Base-by-base conservation (phyloP, 2,888 invertebrate genomes). In the Fissipunctia ypsillon region DNA sequence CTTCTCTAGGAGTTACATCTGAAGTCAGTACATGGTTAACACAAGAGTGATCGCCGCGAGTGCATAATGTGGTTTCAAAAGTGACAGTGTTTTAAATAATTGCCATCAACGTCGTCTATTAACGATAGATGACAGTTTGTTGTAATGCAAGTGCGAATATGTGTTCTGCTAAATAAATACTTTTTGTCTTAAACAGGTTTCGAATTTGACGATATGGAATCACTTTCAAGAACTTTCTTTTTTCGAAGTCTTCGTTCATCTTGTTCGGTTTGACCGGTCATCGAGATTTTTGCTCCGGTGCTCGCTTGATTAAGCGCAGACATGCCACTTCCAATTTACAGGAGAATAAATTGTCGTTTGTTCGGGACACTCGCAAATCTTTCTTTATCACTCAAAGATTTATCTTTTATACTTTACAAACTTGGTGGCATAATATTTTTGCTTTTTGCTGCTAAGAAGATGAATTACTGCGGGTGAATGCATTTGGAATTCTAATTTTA, bases 401-500 rank as follows among this genome's bases (percentile, higher is more conserved):
- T 85, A 82, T 86, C 83, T 84, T 83, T 85, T 81, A 72, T 72
- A 84, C 69, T 81, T 63, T 71, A 79, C 61, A 66, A 76, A 81
- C 61, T 67, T 68, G 50, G 54, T 72, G 50, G 60, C 64, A 60
- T 70, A 57, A 41, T 38, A 74, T 77, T 77, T 79, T 81, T 69
- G 59, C 72, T 73, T 80, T 76, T 80, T 78, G 60, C 64, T 69
- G 56, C 71, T 73, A 64, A 84, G 83, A 84, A 83, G 81, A 89
- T 90, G 88, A 88, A 89, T 90, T 88, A 87, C 85, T 84, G 82
- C 90, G 90, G 87, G 87, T 89, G 87, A 92, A 91, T 93, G 92
- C 91, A 92, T 91, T 91, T 88, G 89, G 88, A 90, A 87, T 86
- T 91, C 91, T 91, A 90, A 89, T 89, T 91, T 86, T 83, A 88